Evolutionary conservation across 2,797 vertebrate species (phyloP).

Genomic region (Borostomias antarcticus): DNA sequence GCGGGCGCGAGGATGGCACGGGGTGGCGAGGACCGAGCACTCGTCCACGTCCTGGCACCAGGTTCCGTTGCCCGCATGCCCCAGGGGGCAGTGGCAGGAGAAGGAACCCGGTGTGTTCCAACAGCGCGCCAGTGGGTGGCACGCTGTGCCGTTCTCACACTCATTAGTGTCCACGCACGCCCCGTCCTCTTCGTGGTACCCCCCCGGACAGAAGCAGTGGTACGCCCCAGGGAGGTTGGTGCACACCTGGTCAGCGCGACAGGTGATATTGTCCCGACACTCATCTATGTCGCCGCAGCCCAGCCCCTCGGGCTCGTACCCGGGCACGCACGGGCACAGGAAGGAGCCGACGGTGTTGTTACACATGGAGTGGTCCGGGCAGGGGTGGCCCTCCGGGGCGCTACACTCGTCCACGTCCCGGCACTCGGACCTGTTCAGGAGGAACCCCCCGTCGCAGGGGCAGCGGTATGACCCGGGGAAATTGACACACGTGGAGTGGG

Average conservation of each 20-base stretch:
- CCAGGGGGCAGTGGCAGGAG: constrained; percentile 75
- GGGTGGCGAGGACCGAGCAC: constrained; percentile 56
- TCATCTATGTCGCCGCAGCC: constrained; percentile 77
- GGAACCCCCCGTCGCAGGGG: constrained; percentile 74
- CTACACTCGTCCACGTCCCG: constrained; percentile 55
- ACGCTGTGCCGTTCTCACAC: constrained; percentile 64
- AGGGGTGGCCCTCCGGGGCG: constrained; percentile 31
- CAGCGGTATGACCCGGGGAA: constrained; percentile 73
- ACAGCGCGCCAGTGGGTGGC: constrained; percentile 72
- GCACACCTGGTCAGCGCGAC: constrained; percentile 78
- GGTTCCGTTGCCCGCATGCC: constrained; percentile 74
- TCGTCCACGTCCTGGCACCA: constrained; percentile 81
- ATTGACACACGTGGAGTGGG: constrained; percentile 74
- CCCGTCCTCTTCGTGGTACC: constrained; percentile 65
- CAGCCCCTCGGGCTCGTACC: constrained; percentile 52
- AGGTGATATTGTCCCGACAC: constrained; percentile 65
- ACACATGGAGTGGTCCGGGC: constrained; percentile 72
- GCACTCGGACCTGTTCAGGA: constrained; percentile 57
- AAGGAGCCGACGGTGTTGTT: constrained; percentile 75
- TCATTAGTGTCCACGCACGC: constrained; percentile 77
- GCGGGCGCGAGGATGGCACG: constrained; percentile 68
- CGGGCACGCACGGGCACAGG: constrained; percentile 66
- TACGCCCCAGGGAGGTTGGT: constrained; percentile 72
- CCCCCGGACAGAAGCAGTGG: constrained; percentile 72
- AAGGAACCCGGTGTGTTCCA: constrained; percentile 79